Percentiles rank a stretch among this genome's conserved stretches.
Evolutionary conservation across 2,113 vertebrate genomes (phyloP).

Genomic region (Dromiciops gliroides): DNA sequence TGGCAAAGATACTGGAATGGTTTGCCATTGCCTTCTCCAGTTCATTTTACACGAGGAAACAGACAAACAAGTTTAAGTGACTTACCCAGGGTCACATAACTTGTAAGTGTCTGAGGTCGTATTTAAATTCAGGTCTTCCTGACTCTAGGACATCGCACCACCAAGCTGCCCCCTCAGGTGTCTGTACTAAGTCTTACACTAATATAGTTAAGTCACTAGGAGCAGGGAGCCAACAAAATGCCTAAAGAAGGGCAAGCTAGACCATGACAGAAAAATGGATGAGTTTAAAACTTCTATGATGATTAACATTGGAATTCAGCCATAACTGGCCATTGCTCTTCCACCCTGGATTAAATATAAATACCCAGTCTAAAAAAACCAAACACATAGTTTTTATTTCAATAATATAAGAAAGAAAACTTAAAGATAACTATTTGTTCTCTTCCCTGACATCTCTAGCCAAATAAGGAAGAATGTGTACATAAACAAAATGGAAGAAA

Average conservation of each 20-base stretch:
- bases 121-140: no score
- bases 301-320: background rate
- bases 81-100: background rate
- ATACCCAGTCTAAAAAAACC: background rate
- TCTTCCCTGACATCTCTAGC: background rate
- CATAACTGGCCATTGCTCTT: background rate
- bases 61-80: background rate
- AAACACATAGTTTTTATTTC: background rate
- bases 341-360: background rate
- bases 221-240: background rate
- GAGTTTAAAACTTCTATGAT: background rate
- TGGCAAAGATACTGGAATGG: background rate
- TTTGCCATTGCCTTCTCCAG: background rate
- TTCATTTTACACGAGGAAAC: background rate
- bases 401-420: background rate
- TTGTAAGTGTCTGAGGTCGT: no score
- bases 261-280: background rate
- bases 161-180: no score
- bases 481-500: background rate
- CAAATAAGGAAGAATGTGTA: background rate
- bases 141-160: no score
- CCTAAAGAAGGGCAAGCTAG: background rate
- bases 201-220: background rate
- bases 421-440: background rate
- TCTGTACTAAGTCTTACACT: background rate